Evolutionary conservation across 2,113 vertebrate genomes (phyloP).

Genomic region (Origma solitaria): DNA sequence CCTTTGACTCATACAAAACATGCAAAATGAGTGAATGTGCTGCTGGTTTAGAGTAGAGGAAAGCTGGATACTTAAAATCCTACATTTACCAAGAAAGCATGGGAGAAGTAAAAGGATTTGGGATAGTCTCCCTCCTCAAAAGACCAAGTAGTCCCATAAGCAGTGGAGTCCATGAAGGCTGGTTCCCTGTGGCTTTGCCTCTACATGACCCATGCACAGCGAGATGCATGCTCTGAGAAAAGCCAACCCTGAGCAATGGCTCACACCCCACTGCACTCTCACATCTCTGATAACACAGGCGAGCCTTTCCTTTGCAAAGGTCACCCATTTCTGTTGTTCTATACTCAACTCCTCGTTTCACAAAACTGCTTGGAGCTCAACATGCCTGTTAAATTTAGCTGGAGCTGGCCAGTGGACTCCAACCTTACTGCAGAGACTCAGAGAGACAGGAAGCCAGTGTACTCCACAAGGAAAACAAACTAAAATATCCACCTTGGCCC

Average conservation of each 20-base stretch:
- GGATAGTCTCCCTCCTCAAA: neutral
- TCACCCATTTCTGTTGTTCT: neutral
- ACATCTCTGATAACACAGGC: fast-evolving
- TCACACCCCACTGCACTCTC: neutral
- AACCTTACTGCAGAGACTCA: neutral
- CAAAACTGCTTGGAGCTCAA: neutral
- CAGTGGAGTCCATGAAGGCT: neutral
- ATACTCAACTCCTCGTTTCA: neutral
- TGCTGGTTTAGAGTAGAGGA: neutral
- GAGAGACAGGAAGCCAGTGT: neutral
- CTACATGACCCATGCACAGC: neutral
- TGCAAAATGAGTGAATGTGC: neutral
- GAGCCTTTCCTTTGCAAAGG: neutral
- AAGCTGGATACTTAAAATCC: neutral
- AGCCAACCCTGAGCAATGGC: neutral
- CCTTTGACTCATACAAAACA: neutral
- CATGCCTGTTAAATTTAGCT: neutral
- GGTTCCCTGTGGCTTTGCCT: neutral
- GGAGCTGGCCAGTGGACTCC: neutral
- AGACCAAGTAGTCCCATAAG: neutral
- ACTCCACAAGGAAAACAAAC: neutral
- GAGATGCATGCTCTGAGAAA: fast-evolving
- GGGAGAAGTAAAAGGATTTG: neutral
- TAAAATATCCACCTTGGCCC: neutral
- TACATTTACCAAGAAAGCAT: neutral